Conservation (phyloP, 2,113 vertebrate species). For the Trematocara variabile region DNA sequence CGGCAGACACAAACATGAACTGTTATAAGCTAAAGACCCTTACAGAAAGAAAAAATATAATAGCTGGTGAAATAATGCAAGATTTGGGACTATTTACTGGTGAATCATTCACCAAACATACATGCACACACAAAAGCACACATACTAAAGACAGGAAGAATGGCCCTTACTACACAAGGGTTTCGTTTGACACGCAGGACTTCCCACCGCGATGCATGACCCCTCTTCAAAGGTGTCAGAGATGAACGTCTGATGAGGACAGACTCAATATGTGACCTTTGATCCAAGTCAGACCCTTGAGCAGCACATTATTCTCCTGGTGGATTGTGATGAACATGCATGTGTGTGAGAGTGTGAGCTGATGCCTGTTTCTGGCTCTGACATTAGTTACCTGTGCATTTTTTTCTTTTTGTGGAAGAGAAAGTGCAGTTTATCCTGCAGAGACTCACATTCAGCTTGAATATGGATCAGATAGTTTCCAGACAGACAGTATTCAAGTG, state of each 20-base stretch:
- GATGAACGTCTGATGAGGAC: slow-evolving; percentile 50
- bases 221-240: slow-evolving; percentile 69
- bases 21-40: not conserved
- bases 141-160: slow-evolving; percentile 22
- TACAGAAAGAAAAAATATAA: not conserved
- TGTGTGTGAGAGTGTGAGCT: slow-evolving; percentile 11
- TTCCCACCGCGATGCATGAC: slow-evolving; percentile 57
- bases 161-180: slow-evolving; percentile 52
- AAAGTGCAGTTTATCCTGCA: not conserved
- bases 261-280: slow-evolving; percentile 71
- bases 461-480: not conserved
- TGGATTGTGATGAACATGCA: not conserved
- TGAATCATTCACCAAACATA: not conserved
- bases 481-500: not conserved
- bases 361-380: not conserved
- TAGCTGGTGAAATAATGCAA: not conserved
- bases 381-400: not conserved
- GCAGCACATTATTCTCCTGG: slow-evolving; percentile 20
- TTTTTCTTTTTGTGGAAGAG: not conserved
- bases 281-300: slow-evolving; percentile 43
- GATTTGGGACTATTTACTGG: not conserved
- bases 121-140: not conserved
- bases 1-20: not conserved
- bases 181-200: slow-evolving; percentile 63
- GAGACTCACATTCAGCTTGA: not conserved